Evolutionary conservation across 2,113 vertebrate genomes (phyloP).

Genomic region (Psilopsiagon aurifrons): DNA sequence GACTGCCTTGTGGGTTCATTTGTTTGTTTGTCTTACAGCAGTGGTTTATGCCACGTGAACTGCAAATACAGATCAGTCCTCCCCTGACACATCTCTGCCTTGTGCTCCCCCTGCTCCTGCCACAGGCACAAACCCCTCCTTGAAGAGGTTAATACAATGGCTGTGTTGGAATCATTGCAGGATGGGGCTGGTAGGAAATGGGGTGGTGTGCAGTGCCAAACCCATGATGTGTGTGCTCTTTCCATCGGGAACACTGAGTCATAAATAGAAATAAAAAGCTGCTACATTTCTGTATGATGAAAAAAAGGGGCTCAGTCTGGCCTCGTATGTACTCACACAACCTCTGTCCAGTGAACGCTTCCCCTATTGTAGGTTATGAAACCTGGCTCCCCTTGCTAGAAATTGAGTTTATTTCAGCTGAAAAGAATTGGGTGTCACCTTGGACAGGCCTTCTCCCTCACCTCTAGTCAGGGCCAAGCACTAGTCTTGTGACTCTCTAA

Average conservation of each 20-base stretch:
- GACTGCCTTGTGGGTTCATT: neutral
- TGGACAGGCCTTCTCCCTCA: neutral
- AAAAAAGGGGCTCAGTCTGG: neutral
- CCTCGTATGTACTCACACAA: neutral
- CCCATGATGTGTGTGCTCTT: constrained; percentile 10
- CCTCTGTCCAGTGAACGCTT: neutral
- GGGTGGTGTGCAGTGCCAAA: neutral
- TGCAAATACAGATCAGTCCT: neutral
- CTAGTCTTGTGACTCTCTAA: neutral
- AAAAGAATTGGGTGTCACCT: constrained; percentile 37
- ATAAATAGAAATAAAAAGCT: neutral
- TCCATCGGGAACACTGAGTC: constrained; percentile 62
- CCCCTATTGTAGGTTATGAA: neutral
- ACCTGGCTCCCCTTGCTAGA: constrained; percentile 1
- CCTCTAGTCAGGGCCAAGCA: neutral
- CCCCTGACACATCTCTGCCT: neutral
- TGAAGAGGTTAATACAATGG: constrained; percentile 32
- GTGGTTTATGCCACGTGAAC: neutral
- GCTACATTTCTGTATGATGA: neutral
- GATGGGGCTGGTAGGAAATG: constrained; percentile 17
- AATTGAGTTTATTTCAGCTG: constrained; percentile 3
- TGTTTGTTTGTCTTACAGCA: neutral
- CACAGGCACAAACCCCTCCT: neutral
- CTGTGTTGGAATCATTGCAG: neutral
- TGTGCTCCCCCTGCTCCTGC: neutral